Evolutionary conservation across 2,797 vertebrate genomes (phyloP).

Genomic region (Sardinella longiceps): DNA sequence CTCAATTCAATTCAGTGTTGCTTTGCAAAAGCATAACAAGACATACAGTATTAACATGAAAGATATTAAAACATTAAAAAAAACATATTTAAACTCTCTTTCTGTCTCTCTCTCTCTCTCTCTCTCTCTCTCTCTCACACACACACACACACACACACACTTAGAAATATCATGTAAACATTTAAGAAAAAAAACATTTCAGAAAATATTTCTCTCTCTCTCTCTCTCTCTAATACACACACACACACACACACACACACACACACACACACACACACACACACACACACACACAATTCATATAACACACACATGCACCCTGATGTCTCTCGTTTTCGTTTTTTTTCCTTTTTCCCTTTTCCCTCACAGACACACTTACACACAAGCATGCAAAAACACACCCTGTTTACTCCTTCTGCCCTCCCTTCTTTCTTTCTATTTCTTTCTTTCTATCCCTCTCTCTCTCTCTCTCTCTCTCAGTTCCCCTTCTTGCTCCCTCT

Average conservation of each 20-base stretch:
- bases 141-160: not conserved
- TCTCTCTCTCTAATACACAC: not conserved
- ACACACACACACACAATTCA: no score
- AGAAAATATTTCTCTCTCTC: not conserved
- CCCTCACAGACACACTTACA: constrained; percentile 50
- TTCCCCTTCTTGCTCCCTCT: not conserved
- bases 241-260: not conserved
- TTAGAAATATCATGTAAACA: no score
- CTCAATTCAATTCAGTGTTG: no score
- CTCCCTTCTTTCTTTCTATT: constrained; percentile 63
- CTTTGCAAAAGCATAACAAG: no score
- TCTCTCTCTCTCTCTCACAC: not conserved
- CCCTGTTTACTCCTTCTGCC: not conserved
- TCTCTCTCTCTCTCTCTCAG: constrained; percentile 57
- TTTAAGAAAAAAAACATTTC: no score
- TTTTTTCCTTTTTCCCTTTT: constrained; percentile 64
- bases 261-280: constrained; percentile 6
- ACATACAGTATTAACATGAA: no score
- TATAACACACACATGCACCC: not conserved
- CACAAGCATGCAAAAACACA: not conserved
- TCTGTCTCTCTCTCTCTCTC: not conserved
- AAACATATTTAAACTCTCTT: no score
- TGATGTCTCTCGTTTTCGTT: constrained; percentile 45
- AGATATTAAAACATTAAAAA: no score
- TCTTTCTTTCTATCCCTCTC: constrained; percentile 58